Conservation (phyloP, 1,140 invertebrate species). For the Papilio dardanus region DNA sequence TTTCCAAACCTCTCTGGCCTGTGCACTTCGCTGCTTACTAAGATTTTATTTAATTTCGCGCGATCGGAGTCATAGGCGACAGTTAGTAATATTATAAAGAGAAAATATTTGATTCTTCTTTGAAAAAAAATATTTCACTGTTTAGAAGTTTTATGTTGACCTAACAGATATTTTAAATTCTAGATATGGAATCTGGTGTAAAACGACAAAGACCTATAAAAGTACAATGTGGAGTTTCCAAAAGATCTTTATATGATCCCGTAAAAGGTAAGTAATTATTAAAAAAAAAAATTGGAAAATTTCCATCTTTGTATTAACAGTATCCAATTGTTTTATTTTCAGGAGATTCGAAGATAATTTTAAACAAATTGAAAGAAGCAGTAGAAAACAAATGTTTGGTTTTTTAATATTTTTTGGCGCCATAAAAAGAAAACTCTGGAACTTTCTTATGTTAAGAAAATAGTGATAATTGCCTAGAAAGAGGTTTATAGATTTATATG, state of each 20-base stretch:
- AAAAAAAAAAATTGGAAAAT: too few relatives aligned
- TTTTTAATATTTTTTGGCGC: constrained; percentile 28
- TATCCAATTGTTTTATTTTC: constrained; percentile 40
- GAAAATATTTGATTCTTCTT: too few relatives aligned
- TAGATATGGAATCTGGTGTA: constrained; percentile 68
- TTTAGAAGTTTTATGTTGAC: too few relatives aligned
- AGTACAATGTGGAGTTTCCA: constrained; percentile 67
- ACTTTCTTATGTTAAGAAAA: not conserved
- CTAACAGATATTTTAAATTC: constrained; percentile 41
- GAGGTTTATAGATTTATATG: not conserved
- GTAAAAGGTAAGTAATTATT: constrained; percentile 53
- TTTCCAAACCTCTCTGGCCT: too few relatives aligned
- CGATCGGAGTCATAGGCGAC: too few relatives aligned
- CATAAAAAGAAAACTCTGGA: too few relatives aligned
- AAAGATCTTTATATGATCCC: constrained; percentile 68
- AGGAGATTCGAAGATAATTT: constrained; percentile 49
- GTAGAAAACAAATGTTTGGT: constrained; percentile 48
- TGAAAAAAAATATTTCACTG: too few relatives aligned
- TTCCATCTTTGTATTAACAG: too few relatives aligned
- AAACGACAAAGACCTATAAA: constrained; percentile 72
- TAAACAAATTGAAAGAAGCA: constrained; percentile 45
- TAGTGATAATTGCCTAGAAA: too few relatives aligned
- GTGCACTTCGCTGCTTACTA: too few relatives aligned
- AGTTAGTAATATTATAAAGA: too few relatives aligned
- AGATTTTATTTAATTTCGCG: too few relatives aligned